Percentiles rank a stretch among this genome's conserved stretches.
phyloP scores from a whole-genome alignment of 92 coral and sea anemone genomes.

The Montipora capitata region DNA sequence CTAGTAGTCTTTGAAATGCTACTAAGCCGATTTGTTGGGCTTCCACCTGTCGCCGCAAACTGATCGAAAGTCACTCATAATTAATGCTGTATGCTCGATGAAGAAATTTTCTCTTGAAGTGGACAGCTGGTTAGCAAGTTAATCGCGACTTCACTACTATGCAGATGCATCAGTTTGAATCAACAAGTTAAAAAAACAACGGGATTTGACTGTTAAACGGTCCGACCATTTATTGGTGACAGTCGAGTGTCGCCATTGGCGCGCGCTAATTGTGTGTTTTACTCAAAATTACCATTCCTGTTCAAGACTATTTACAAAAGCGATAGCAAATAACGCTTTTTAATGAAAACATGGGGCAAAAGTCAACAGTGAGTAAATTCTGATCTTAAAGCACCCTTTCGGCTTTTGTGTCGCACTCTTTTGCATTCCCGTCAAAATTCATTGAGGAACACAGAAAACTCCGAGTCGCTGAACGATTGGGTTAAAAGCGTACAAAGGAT shows the following conservation, averaged over 20 bases:
- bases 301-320: slow-evolving; percentile 57
- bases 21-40: slow-evolving; percentile 21
- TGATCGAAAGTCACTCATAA: not conserved
- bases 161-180: slow-evolving; percentile 19
- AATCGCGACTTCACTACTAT: slow-evolving; percentile 1
- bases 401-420: slow-evolving; percentile 59
- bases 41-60: slow-evolving; percentile 4
- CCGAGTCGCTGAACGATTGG: slow-evolving; percentile 40
- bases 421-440: slow-evolving; percentile 37
- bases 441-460: slow-evolving; percentile 32
- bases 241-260: slow-evolving; percentile 43
- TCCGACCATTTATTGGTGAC: slow-evolving; percentile 33
- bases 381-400: slow-evolving; percentile 48
- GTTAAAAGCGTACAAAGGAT: slow-evolving; percentile 66
- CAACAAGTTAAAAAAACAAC: slow-evolving; percentile 52
- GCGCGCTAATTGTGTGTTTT: slow-evolving; percentile 76
- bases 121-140: slow-evolving; percentile 12
- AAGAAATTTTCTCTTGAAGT: not conserved
- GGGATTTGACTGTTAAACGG: slow-evolving; percentile 52
- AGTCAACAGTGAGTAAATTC: slow-evolving; percentile 78
- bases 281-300: slow-evolving; percentile 79
- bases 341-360: slow-evolving; percentile 78
- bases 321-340: slow-evolving; percentile 51
- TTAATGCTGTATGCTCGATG: slow-evolving; percentile 3
- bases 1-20: not conserved